Evolutionary conservation across 2,888 invertebrate genomes (phyloP).

Genomic region (Drosophila hamatofila): DNA sequence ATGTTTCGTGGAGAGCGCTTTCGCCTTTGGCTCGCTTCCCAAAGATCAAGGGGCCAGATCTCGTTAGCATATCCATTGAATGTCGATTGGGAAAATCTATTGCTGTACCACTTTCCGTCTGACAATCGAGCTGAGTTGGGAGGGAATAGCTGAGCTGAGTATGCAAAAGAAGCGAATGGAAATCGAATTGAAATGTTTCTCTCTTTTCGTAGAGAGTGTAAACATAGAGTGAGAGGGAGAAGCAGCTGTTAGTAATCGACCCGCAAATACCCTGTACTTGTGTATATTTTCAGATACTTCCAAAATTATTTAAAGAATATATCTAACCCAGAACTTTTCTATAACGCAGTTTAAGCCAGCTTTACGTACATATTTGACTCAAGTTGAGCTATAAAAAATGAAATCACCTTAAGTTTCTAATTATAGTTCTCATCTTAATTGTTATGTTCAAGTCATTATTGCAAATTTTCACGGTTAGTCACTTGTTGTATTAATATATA

Average conservation of each 20-base stretch:
- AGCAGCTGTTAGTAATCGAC: not conserved
- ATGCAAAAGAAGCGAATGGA: not conserved
- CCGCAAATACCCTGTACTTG: not conserved
- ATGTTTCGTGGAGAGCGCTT: not conserved
- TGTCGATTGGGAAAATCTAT: not conserved
- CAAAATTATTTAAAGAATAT: too few species aligned
- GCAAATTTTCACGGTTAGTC: not conserved
- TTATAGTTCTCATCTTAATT: not conserved
- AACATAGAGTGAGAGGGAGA: not conserved
- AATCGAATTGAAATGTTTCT: not conserved
- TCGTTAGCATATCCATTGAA: constrained; percentile 8
- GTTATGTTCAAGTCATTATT: not conserved
- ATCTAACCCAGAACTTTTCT: not conserved
- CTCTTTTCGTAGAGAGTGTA: not conserved
- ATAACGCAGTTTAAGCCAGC: not conserved
- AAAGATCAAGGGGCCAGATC: not conserved
- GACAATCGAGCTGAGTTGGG: not conserved
- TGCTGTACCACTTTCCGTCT: constrained; percentile 2
- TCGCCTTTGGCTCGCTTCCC: constrained; percentile 4
- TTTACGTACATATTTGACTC: not conserved
- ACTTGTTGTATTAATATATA: not conserved
- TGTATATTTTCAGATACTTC: not conserved
- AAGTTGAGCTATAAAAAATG: not conserved
- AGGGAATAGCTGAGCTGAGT: not conserved
- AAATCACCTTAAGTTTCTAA: not conserved